Conservation (phyloP, 2,113 vertebrate species). For the Pseudolaguvia tuberculata region DNA sequence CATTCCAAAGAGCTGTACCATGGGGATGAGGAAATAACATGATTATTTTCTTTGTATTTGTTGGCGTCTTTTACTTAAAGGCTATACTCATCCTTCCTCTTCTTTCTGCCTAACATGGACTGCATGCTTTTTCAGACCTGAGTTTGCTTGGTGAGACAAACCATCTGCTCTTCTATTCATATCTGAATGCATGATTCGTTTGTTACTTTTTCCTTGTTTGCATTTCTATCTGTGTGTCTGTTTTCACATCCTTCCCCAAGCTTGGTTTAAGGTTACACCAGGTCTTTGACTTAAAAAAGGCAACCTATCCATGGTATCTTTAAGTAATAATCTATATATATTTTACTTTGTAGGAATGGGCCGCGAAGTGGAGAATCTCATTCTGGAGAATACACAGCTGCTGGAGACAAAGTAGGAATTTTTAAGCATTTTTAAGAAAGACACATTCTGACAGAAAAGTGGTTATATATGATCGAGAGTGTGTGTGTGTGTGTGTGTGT, state of each 20-base stretch:
- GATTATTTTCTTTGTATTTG: not conserved
- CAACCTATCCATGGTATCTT: not conserved
- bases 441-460: not conserved
- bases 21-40: not conserved
- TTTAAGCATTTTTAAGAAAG: not conserved
- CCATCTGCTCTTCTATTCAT: slow-evolving; percentile 60
- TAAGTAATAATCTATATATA: not conserved
- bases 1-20: not conserved
- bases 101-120: slow-evolving; percentile 76
- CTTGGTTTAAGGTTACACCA: not conserved
- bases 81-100: slow-evolving; percentile 27
- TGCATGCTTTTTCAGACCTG: slow-evolving; percentile 97
- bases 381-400: slow-evolving; percentile 93
- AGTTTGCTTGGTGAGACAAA: slow-evolving; percentile 96
- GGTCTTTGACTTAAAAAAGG: not conserved
- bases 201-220: slow-evolving; percentile 36
- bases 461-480: not conserved
- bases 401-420: slow-evolving; percentile 88
- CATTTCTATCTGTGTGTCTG: slow-evolving; percentile 42
- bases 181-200: slow-evolving; percentile 50
- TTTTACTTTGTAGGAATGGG: slow-evolving; percentile 84
- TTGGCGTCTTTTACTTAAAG: not conserved
- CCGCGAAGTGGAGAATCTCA: slow-evolving; percentile 95
- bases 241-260: not conserved
- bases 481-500: not conserved